A percentile compares a stretch with the other conserved stretches of the same genome.
Evolutionary conservation across 2,888 invertebrate genomes (phyloP).

Genomic region (Drosophila peninsularis): DNA sequence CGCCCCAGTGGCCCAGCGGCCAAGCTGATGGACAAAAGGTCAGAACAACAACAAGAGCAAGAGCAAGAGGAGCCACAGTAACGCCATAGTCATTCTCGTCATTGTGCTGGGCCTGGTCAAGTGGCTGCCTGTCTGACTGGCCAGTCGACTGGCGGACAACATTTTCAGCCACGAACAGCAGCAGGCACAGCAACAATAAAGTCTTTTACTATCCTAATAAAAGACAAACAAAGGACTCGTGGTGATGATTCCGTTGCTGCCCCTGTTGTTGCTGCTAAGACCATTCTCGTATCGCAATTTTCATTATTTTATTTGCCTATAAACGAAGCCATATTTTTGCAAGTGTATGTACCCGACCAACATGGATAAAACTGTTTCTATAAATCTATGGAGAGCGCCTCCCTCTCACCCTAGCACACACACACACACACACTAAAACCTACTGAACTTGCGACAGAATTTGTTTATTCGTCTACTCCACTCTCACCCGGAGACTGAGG

Average conservation of each 20-base stretch:
- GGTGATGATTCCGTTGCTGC: conserved; percentile 42
- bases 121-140: conserved; percentile 54
- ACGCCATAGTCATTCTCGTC: conserved; percentile 71
- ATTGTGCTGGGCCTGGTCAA: conserved; percentile 70
- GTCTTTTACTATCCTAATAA: conserved; percentile 84
- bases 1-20: conserved; percentile 30
- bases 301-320: conserved; percentile 84
- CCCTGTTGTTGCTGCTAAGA: conserved; percentile 37
- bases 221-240: conserved; percentile 81
- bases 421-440: conserved; percentile 6
- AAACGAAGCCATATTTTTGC: conserved; percentile 80
- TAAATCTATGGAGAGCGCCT: conserved; percentile 36
- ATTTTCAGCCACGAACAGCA: conserved; percentile 26
- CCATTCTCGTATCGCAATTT: conserved; percentile 82
- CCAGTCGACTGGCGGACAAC: conserved; percentile 27
- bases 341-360: conserved; percentile 50
- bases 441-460: conserved; percentile 40
- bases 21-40: conserved; percentile 65
- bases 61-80: conserved; percentile 27
- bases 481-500: conserved; percentile 53
- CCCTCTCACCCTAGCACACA: conserved; percentile 17
- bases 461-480: conserved; percentile 65
- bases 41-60: conserved; percentile 21
- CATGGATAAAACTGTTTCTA: conserved; percentile 38
- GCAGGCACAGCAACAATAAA: conserved; percentile 72